Evolutionary conservation across 2,113 vertebrate genomes (phyloP), one percentile per base, ranked within the genome.

Genomic region (Stigmatopora nigra): DNA sequence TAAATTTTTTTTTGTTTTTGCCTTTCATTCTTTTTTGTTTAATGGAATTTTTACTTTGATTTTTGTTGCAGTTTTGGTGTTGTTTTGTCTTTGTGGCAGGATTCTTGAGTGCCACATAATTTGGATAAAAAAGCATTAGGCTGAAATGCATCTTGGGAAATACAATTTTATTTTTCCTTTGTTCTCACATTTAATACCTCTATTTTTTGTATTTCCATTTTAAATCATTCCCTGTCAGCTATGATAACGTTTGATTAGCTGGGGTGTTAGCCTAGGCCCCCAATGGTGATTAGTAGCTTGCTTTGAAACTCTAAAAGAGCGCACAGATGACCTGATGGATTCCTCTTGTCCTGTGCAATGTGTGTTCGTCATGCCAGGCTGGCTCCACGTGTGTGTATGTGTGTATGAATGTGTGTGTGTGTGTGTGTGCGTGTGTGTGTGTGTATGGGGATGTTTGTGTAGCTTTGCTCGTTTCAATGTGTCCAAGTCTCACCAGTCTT

Each of bases 331-430:
- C 64, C 79, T 83, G 73, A 78, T 78, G 64, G 84, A 76, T 84
- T 86, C 84, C 79, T 87, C 56, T 87, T 87, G 86, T 87, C 86
- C 62, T 84, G 86, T 87, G 86, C 86, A 71, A 83, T 87, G 86
- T 87, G 80, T 86, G 86, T 87, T 79, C 12, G 86, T 87, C 86
- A 85, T 46, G 82, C 80, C 73, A 86, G 86, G 82, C 83, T 84
- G 80, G 80, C 77, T 78, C 78, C 69, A 74, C 67, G 64, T 70
- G 53, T 76, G 63, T 51, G 71, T 63, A 47, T 70, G 53, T 57
- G 74, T 49, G 66, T 69, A 44, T 68, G 51, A 56, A 64, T 71
- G 38, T 57, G 55, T 57, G 45, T 71, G 55, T 58, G 65, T 62
- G 67, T 72, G 61, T 55, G 65, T 67, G 63, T 77, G 67, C 65